Base-by-base conservation (phyloP, 1,140 invertebrate genomes). In the Ceratosolen solmsi region DNA sequence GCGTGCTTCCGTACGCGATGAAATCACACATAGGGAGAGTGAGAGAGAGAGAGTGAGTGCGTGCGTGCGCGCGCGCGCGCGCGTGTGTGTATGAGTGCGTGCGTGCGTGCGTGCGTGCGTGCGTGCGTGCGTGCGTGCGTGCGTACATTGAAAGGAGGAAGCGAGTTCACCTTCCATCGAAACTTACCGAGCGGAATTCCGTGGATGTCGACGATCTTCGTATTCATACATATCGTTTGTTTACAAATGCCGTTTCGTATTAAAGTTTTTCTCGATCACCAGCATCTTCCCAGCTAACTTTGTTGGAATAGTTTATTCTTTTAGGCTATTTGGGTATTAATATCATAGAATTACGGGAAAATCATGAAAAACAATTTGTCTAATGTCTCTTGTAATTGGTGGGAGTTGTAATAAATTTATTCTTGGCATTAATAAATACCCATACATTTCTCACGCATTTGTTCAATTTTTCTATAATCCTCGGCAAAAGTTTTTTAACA, bases 151-250 rank as follows among this genome's bases (percentile, higher is more conserved):
- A 49, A 17, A 38, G 17, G 22, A n/a, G 36, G 36, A 38, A 68
- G 63, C 63, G 27, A 68, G 33, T 33, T 63, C 30, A 63, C 5
- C 30, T 63, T 25, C 30, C 60, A 13, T 0, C 46, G 33, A 54
- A 13, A 65, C 41, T 63, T 22, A 38, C 25, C 41, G 74, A 65
- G 58, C 56, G 58, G 41, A 77, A 77, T 77, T 77, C 74, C 74
- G 36, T 27, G 33, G 22, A 58, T 27, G 58, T 65, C 33, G 51
- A 75, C 73, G 36, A 38, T 68, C 33, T 68, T 38, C 33, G 5
- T 22, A 68, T 15, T 68, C 20, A 15, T 11, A 33, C 7, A n/a
- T 68, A 38, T n/a, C 17, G 5, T 68, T 68, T 68, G 1, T 68
- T 38, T n/a, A 68, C 33, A 38, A 68, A 11, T 9, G 33, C 41